Conservation (phyloP, 2,797 vertebrate species). For the Rachycentron canadum region DNA sequence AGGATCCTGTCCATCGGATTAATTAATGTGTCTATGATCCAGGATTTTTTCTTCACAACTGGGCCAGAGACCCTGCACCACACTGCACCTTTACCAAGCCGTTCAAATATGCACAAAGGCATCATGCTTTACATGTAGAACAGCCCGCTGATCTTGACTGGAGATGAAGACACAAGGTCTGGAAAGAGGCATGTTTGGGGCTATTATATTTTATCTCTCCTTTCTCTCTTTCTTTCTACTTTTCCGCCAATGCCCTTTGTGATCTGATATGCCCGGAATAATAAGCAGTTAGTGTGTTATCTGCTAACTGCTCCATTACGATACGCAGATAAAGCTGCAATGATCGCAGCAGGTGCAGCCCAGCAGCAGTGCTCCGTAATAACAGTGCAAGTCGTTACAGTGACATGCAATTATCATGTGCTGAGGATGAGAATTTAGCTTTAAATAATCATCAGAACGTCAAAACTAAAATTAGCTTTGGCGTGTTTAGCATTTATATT, state of each 20-base stretch:
- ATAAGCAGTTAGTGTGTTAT: conserved; percentile 78
- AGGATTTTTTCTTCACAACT: conserved; percentile 41
- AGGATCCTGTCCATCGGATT: conserved; percentile 50
- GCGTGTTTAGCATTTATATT: conserved; percentile 43
- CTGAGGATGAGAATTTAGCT: conserved; percentile 24
- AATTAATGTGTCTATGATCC: conserved; percentile 69
- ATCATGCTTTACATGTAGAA: conserved; percentile 7
- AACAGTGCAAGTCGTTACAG: conserved; percentile 49
- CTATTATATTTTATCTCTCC: conserved; percentile 17
- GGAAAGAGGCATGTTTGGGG: conserved; percentile 30
- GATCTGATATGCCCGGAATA: conserved; percentile 76
- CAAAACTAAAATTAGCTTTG: conserved; percentile 46
- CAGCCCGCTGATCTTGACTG: conserved; percentile 54
- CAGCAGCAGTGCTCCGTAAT: conserved; percentile 55
- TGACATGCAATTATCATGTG: conserved; percentile 74
- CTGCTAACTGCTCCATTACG: conserved; percentile 75
- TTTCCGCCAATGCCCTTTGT: conserved; percentile 53
- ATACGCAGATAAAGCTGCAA: conserved; percentile 62
- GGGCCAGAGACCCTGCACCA: conserved; percentile 22
- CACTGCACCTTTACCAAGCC: conserved; percentile 20
- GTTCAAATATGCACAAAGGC: conserved; percentile 14
- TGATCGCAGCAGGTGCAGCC: conserved; percentile 69
- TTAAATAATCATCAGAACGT: conserved; percentile 41
- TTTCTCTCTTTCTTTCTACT: conserved; percentile 1
- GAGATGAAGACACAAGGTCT: conserved; percentile 48